Base-by-base conservation (phyloP, 1,140 invertebrate genomes). In the Megalopta genalis region DNA sequence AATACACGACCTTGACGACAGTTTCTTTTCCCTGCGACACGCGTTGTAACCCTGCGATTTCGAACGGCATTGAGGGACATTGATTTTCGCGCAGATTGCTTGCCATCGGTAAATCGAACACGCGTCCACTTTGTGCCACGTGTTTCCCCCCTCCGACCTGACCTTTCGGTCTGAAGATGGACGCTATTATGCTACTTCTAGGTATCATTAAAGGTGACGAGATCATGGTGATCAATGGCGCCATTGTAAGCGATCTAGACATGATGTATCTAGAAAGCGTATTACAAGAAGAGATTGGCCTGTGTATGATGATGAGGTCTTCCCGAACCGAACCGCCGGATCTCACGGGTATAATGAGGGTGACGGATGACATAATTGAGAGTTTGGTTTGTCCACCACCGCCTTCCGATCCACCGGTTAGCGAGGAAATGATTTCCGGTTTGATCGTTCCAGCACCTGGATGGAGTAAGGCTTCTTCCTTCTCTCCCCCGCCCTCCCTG, bases 191-290 rank as follows among this genome's bases (percentile, higher is more conserved):
- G 14, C 49, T 52, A 18, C 16, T 80, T 73, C 62, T 94, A 98
- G 98, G 98, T 89, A 97, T 99, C 89, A 98, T 98, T 90, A 98
- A 99, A 93, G 97, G 98, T 86, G 98, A 99, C 93, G 98, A 99
- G 93, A 99, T 99, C 91, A 98, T 99, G 95, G 98, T 99, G 87
- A 99, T 99, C 92, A 99, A 99, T 93, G 97, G 98, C 81, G 98
- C 98, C 81, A 98, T 99, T 89, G 98, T 99, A 62, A 98, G 97
- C 82, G 98, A 99, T 93, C 94, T 99, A 93, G 98, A 99, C 94
- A 99, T 99, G 98, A 99, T 99, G 97, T 99, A 98, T 94, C 95
- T 99, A 89, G 98, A 99, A 92, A 96, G 96, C 89, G 97, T 99
- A 52, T 94, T 99, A 76, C 98, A 99, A 93, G 98, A 99, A 92